A percentile compares a stretch with the other conserved stretches of the same genome.
These are phyloP conservation scores for Amphipyra berbera DNA, from an alignment of 2,888 invertebrate species.

Conservation along the genomic window DNA sequence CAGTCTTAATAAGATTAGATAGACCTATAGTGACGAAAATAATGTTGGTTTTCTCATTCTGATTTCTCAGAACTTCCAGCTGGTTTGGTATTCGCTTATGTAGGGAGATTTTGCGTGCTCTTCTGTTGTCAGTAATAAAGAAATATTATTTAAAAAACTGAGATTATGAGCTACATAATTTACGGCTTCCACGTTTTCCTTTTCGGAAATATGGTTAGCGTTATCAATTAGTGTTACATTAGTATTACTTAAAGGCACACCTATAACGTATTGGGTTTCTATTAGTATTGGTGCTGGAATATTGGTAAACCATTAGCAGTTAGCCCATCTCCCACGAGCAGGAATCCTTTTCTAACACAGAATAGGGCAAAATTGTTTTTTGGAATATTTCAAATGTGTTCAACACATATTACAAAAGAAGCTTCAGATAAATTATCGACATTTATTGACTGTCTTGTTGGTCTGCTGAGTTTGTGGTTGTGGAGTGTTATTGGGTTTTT, in stretches of 20 bases:
- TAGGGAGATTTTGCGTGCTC: neutral
- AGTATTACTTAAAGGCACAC: neutral
- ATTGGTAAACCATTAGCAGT: slow-evolving; percentile 19
- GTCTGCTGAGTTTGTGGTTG: too few relatives aligned
- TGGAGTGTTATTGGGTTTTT: too few relatives aligned
- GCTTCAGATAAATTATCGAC: too few relatives aligned
- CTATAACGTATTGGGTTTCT: slow-evolving; percentile 19
- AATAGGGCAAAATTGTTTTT: neutral
- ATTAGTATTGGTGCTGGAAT: slow-evolving; percentile 15
- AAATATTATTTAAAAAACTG: neutral
- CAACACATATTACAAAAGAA: too few relatives aligned
- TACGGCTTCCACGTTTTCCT: too few relatives aligned
- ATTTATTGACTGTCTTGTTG: too few relatives aligned
- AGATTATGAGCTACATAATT: too few relatives aligned
- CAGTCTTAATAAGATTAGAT: too few relatives aligned
- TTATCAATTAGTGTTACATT: neutral
- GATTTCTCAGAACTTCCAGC: neutral
- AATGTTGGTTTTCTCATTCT: neutral
- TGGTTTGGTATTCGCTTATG: neutral
- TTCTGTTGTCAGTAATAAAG: neutral
- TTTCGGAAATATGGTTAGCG: too few relatives aligned
- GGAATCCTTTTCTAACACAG: neutral
- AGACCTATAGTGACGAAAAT: too few relatives aligned
- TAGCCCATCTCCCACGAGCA: slow-evolving; percentile 8
- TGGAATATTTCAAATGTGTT: too few relatives aligned